Base-by-base conservation (phyloP, 2,797 vertebrate genomes). In the Lemur catta region DNA sequence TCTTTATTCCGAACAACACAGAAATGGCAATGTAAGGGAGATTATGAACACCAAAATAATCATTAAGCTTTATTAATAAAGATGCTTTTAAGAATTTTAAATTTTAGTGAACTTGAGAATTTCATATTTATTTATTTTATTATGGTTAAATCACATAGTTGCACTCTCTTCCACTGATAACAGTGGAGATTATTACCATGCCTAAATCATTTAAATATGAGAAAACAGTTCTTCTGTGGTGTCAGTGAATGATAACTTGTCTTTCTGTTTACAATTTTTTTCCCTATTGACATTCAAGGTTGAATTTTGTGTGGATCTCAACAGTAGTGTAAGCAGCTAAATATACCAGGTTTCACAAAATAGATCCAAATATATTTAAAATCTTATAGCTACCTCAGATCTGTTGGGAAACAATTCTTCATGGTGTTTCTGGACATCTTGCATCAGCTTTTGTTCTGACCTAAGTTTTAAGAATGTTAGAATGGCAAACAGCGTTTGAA, bases 11-110 rank as follows among this genome's bases (percentile, higher is more conserved):
- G 28, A 78, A 57, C 50, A 71, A 13, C 78, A 71, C 20, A 41
- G 65, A 76, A 96, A 97, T 75, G 50, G 75, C n/a, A 96, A 90
- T 46, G 50, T 26, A 93, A 48, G 26, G 61, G 50, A 96, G 65
- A 87, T 91, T 97, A 96, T 75, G 91, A 97, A 92, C 84, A 71
- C 52, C 81, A 74, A 97, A 97, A 96, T 82, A 94, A 57, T 71
- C 20, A 95, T 97, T 97, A 95, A 93, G 7, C 9, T 61, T 96
- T 74, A 97, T 97, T 97, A 97, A 97, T 86, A 91, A 72, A 84
- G 91, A 92, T 90, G 1, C 2, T 91, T 95, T 96, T 85, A 94
- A 85, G 33, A 13, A 82, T 94, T 89, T 93, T 52, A 97, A 97
- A 96, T 85, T 81, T n/a, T 89, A 92, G 88, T 82, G 33, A 26